phyloP scores from a whole-genome alignment of 1,140 invertebrate species.

The Macrocentrus cingulum region DNA sequence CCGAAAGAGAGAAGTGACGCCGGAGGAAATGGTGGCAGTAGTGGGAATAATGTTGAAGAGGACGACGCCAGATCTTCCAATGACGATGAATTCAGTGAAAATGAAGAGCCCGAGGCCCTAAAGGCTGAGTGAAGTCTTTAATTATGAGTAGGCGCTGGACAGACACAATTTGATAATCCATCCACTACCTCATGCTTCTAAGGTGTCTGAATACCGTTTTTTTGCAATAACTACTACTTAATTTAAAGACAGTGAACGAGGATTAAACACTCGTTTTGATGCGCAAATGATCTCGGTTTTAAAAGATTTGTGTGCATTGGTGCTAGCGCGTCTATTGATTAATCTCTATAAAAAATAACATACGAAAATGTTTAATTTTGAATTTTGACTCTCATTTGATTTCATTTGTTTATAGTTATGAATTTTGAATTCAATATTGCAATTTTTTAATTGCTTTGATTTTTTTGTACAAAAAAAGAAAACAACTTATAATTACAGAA shows the following conservation, averaged over 20 bases:
- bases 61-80: constrained; percentile 43
- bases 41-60: constrained; percentile 22
- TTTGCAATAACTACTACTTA: constrained; percentile 3
- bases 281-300: too few species aligned
- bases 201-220: constrained; percentile 4
- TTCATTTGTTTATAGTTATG: not conserved
- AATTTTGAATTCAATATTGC: too few species aligned
- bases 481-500: too few species aligned
- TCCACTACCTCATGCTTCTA: constrained; percentile 40
- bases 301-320: too few species aligned
- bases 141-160: not conserved
- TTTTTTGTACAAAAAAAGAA: too few species aligned
- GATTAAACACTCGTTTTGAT: too few species aligned
- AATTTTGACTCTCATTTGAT: constrained; percentile 7
- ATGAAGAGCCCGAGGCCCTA: constrained; percentile 46
- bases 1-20: constrained; percentile 35
- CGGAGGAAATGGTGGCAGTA: constrained; percentile 19
- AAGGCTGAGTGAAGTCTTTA: constrained; percentile 44
- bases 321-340: not conserved
- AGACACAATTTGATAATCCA: constrained; percentile 29
- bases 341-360: not conserved
- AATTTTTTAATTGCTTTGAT: too few species aligned
- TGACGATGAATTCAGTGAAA: constrained; percentile 51
- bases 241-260: too few species aligned
- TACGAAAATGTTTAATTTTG: constrained; percentile 28